Evolutionary conservation across 2,888 invertebrate genomes (phyloP).

Genomic region (Eudasyphora cyanicolor): DNA sequence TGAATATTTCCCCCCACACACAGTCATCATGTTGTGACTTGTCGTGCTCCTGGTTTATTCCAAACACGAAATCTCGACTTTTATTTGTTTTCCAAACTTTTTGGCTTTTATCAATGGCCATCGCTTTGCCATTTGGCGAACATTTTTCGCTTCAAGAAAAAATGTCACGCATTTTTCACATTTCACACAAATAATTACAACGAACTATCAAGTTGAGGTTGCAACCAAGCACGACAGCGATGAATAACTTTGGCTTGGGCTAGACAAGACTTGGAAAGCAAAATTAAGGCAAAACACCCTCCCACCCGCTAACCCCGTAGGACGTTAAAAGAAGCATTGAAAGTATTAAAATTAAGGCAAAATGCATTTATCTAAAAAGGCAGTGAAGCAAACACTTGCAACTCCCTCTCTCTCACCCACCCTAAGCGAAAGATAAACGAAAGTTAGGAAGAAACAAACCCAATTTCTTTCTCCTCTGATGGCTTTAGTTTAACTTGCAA

Average conservation of each 20-base stretch:
- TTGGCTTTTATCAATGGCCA: no score
- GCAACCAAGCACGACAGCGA: constrained; percentile 19
- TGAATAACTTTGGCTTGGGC: neutral
- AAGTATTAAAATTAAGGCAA: constrained; percentile 29
- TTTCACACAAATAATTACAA: constrained; percentile 45
- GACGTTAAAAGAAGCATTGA: neutral
- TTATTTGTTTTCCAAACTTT: neutral
- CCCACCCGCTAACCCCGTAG: neutral
- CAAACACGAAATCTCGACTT: neutral
- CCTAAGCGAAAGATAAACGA: neutral
- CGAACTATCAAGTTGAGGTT: constrained; percentile 41
- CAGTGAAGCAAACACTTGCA: neutral
- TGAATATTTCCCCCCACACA: no score
- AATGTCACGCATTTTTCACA: constrained; percentile 53
- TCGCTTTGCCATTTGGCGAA: neutral
- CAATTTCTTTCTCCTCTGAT: neutral
- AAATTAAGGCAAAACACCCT: neutral
- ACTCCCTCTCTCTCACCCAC: neutral
- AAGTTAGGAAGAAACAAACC: neutral
- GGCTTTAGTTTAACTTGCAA: neutral
- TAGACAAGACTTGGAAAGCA: neutral
- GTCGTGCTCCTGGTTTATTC: no score
- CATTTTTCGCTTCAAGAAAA: constrained; percentile 39
- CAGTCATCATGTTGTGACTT: no score
- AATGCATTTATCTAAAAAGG: neutral